These are phyloP conservation scores for Spilogale gracilis DNA, from an alignment of 2,113 vertebrate genomes.

Conservation along the genomic window DNA sequence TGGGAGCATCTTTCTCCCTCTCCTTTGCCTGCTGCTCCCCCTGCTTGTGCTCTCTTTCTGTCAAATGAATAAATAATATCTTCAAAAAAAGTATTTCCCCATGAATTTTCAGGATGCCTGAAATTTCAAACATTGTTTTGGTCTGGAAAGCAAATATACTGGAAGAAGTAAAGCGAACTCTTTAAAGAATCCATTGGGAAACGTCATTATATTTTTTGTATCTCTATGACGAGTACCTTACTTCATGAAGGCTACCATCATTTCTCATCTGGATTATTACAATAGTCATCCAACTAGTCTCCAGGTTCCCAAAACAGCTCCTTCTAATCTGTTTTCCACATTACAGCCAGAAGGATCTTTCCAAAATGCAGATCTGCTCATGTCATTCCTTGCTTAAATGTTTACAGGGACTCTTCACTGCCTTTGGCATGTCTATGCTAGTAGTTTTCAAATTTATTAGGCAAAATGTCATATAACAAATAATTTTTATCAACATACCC, in stretches of 20 bases:
- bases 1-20: too few relatives aligned
- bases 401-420: not conserved
- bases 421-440: not conserved
- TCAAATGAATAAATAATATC: too few relatives aligned
- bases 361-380: not conserved
- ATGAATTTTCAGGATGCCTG: slow-evolving; percentile 15
- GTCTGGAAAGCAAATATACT: not conserved
- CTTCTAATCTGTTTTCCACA: not conserved
- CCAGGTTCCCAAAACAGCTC: not conserved
- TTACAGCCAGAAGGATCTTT: not conserved
- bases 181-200: not conserved
- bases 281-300: not conserved
- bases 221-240: not conserved
- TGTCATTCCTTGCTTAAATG: not conserved
- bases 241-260: not conserved
- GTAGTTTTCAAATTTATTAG: not conserved
- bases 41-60: too few relatives aligned
- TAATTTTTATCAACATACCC: slow-evolving; percentile 6
- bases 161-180: not conserved
- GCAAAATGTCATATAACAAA: slow-evolving; percentile 14
- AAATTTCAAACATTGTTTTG: slow-evolving; percentile 41
- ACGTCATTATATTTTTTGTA: not conserved
- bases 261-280: not conserved
- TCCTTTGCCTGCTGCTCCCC: too few relatives aligned
- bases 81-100: not conserved